Evolutionary conservation across 1,140 invertebrate genomes (phyloP).

Genomic region (Lithobius niger): DNA sequence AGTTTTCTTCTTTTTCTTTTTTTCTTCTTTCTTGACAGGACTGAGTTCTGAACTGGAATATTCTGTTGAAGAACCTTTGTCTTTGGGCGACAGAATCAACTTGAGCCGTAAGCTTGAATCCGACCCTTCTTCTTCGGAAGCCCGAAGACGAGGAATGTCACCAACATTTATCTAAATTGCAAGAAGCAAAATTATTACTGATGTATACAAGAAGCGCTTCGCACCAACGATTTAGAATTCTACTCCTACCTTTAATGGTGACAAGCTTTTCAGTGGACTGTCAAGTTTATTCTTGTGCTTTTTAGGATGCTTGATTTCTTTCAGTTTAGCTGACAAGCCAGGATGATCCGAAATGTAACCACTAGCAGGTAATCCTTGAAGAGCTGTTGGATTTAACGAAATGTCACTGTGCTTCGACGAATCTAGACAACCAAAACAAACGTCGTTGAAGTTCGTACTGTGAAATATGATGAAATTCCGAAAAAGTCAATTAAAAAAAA

Average conservation of each 20-base stretch:
- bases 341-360: conserved; percentile 11
- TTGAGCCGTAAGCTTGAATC: conserved; percentile 4
- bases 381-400: too few relatives aligned
- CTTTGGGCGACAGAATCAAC: conserved; percentile 9
- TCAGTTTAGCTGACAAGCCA: neutral
- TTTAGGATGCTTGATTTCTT: conserved; percentile 1
- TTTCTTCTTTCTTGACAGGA: conserved; percentile 25
- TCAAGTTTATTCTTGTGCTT: conserved; percentile 7
- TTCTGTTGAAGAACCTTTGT: neutral
- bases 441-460: too few relatives aligned
- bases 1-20: conserved; percentile 29
- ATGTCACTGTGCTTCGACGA: too few relatives aligned
- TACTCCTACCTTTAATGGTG: neutral
- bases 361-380: conserved; percentile 1
- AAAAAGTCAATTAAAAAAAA: too few relatives aligned
- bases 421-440: too few relatives aligned
- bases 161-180: too few relatives aligned
- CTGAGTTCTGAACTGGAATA: neutral
- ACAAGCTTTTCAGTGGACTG: neutral
- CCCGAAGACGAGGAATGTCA: too few relatives aligned
- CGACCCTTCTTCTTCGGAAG: too few relatives aligned
- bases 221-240: too few relatives aligned
- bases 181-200: too few relatives aligned
- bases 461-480: too few relatives aligned
- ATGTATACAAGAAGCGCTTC: too few relatives aligned